A percentile compares a stretch with the other conserved stretches of the same genome.
Evolutionary conservation across 2,888 invertebrate genomes (phyloP).

Genomic region (Melanophora roralis): DNA sequence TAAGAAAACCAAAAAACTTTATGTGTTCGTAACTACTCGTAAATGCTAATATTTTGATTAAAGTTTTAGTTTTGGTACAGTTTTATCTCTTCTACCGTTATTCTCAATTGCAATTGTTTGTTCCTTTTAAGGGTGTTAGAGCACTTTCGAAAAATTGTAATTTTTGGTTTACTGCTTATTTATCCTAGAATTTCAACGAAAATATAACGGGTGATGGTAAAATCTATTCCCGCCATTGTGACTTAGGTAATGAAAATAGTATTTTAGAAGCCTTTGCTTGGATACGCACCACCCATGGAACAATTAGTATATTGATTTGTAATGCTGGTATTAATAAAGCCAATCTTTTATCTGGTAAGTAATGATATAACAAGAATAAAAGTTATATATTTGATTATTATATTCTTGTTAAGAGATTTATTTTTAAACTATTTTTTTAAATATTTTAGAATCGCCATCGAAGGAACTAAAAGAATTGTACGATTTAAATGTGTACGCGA

Average conservation of each 20-base stretch:
- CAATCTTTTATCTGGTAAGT: constrained; percentile 71
- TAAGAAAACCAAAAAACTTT: too few relatives aligned
- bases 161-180: background rate
- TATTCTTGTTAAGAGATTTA: too few relatives aligned
- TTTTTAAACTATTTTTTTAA: background rate
- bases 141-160: too few relatives aligned
- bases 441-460: constrained; percentile 68
- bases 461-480: constrained; percentile 74
- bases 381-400: background rate
- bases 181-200: constrained; percentile 69
- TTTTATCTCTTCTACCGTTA: too few relatives aligned
- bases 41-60: too few relatives aligned
- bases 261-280: constrained; percentile 71
- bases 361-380: background rate
- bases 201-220: constrained; percentile 73
- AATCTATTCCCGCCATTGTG: constrained; percentile 74
- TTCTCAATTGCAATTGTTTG: too few relatives aligned
- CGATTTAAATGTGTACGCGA: constrained; percentile 80
- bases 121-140: too few relatives aligned
- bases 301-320: constrained; percentile 75
- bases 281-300: constrained; percentile 71
- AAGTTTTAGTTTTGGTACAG: too few relatives aligned
- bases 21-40: too few relatives aligned
- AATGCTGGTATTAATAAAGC: constrained; percentile 77
- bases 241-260: constrained; percentile 72